phyloP scores from a whole-genome alignment of 2,113 vertebrate species.

The Paralichthys olivaceus region DNA sequence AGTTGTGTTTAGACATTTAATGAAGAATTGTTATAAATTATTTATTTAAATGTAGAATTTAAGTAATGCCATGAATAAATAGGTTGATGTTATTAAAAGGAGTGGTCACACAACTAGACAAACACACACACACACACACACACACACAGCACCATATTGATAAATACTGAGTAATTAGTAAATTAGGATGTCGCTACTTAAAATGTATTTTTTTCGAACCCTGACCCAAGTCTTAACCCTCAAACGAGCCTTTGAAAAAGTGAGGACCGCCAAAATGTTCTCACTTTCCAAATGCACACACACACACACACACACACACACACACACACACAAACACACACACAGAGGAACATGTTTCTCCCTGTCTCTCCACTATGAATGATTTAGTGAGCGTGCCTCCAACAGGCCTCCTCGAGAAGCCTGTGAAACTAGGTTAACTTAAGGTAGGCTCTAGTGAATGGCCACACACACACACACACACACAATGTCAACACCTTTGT shows the following conservation, averaged over 20 bases:
- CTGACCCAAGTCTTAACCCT: no score
- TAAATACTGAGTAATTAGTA: constrained; percentile 24
- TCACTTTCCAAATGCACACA: not conserved
- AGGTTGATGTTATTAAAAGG: no score
- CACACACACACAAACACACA: constrained; percentile 22
- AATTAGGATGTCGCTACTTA: constrained; percentile 16
- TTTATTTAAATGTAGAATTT: no score
- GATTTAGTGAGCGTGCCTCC: constrained; percentile 76
- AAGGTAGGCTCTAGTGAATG: constrained; percentile 59
- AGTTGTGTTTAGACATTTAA: no score
- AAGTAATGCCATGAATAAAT: no score
- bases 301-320: constrained; percentile 3
- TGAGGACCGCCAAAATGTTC: not conserved
- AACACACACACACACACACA: constrained; percentile 3
- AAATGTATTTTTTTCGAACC: constrained; percentile 1
- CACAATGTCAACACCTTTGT: constrained; percentile 26
- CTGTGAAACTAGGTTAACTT: constrained; percentile 75
- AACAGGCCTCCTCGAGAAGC: constrained; percentile 56
- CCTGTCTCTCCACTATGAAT: constrained; percentile 73
- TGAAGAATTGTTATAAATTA: no score
- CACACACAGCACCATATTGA: constrained; percentile 8
- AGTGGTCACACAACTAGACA: no score
- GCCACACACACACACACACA: constrained; percentile 43
- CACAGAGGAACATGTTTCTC: constrained; percentile 59
- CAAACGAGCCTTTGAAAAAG: not conserved